Evolutionary conservation across 2,113 vertebrate genomes (phyloP).

Genomic region (Platichthys flesus): DNA sequence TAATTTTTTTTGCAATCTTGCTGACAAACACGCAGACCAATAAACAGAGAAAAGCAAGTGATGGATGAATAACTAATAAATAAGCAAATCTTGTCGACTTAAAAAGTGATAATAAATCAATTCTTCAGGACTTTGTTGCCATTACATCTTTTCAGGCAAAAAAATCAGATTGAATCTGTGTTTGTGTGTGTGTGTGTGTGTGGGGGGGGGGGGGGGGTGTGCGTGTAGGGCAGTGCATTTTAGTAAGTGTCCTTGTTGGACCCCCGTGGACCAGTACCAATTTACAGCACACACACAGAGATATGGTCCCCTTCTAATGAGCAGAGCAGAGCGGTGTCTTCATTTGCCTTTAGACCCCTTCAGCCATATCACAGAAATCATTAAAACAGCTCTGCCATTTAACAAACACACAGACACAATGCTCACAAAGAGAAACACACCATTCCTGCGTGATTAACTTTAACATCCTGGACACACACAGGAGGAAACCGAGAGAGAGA

Average conservation of each 20-base stretch:
- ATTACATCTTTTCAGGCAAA: background rate
- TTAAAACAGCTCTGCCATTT: slow-evolving; percentile 58
- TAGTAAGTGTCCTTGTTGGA: slow-evolving; percentile 23
- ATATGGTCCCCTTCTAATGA: slow-evolving; percentile 55
- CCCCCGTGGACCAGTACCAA: slow-evolving; percentile 29
- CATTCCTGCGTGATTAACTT: slow-evolving; percentile 37
- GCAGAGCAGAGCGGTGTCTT: slow-evolving; percentile 43
- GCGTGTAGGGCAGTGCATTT: slow-evolving; percentile 22
- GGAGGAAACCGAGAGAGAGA: background rate
- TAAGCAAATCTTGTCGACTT: too few species aligned
- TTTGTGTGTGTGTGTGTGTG: background rate
- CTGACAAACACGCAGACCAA: background rate
- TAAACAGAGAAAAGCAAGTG: background rate
- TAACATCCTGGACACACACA: slow-evolving; percentile 24
- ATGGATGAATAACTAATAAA: too few species aligned
- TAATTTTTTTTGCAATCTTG: too few species aligned
- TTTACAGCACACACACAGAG: slow-evolving; percentile 35
- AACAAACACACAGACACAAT: slow-evolving; percentile 36
- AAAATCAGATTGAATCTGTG: background rate
- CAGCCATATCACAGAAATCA: slow-evolving; percentile 38
- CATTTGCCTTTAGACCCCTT: slow-evolving; percentile 62
- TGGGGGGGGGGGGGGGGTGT: too few species aligned
- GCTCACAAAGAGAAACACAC: slow-evolving; percentile 23
- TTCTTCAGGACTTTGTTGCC: too few species aligned
- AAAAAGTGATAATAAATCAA: too few species aligned